These are phyloP conservation scores for Chironomus striatipennis DNA, from an alignment of 1,140 invertebrate species.

Conservation along the genomic window DNA sequence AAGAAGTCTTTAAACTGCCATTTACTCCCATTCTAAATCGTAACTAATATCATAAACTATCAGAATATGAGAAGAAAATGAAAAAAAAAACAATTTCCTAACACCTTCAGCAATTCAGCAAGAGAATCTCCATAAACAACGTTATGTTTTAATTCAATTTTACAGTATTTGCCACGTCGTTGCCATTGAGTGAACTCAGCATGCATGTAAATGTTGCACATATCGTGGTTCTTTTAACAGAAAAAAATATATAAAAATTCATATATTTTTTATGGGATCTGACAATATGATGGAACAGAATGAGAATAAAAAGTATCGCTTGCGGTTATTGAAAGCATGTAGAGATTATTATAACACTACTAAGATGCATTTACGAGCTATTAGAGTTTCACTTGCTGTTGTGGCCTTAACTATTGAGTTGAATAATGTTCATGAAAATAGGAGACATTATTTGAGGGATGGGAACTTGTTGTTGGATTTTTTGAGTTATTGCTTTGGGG, in stretches of 20 bases:
- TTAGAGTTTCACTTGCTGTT: not conserved
- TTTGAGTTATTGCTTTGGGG: too few relatives aligned
- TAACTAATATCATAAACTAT: not conserved
- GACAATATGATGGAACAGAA: not conserved
- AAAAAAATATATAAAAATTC: not conserved
- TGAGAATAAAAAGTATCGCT: not conserved
- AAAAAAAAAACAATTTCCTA: conserved; percentile 9
- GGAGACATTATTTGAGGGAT: too few relatives aligned
- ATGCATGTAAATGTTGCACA: too few relatives aligned
- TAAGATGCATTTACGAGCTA: conserved; percentile 6
- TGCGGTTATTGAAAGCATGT: not conserved
- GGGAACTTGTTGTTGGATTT: too few relatives aligned
- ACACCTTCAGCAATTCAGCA: conserved; percentile 5
- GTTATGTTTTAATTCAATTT: conserved; percentile 23
- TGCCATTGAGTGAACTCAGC: too few relatives aligned
- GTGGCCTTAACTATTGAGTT: not conserved
- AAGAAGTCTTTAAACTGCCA: too few relatives aligned
- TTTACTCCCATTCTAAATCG: too few relatives aligned
- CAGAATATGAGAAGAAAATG: too few relatives aligned
- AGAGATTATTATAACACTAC: not conserved
- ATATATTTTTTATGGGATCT: not conserved
- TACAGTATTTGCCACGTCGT: too few relatives aligned
- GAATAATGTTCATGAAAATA: too few relatives aligned
- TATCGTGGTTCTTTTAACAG: too few relatives aligned
- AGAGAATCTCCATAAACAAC: not conserved